Conservation (phyloP, 2,113 vertebrate species). For the Otus sunia region DNA sequence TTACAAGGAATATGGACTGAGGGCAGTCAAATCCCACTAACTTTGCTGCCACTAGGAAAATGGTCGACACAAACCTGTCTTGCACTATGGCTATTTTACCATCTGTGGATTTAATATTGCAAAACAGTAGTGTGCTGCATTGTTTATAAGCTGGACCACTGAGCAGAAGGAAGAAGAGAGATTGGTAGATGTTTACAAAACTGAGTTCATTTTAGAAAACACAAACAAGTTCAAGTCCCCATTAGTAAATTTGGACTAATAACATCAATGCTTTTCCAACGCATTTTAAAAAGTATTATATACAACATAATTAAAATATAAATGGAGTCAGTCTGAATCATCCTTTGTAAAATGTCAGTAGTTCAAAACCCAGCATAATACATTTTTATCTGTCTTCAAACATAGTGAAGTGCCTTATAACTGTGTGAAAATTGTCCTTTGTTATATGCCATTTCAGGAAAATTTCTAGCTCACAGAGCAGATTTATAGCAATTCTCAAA, state of each 20-base stretch:
- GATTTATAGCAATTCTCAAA: neutral
- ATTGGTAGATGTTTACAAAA: neutral
- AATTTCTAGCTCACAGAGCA: neutral
- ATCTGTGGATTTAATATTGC: neutral
- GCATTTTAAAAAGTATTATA: neutral
- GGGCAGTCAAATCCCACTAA: neutral
- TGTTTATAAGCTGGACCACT: neutral
- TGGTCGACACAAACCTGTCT: neutral
- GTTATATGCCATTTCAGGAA: neutral
- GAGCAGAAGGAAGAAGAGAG: neutral
- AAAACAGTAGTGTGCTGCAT: neutral
- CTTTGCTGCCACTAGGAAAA: neutral
- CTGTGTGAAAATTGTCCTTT: neutral
- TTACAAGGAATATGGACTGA: neutral
- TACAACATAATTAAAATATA: neutral
- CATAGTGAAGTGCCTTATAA: neutral
- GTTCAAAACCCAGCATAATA: neutral
- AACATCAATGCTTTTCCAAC: neutral
- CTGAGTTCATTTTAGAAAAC: neutral
- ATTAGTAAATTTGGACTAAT: neutral
- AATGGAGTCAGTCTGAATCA: neutral
- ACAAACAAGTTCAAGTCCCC: neutral
- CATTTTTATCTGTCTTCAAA: neutral
- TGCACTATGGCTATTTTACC: neutral
- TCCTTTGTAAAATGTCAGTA: neutral